Percentiles rank a stretch among this genome's conserved stretches.
Conservation (phyloP, 2,888 invertebrate genomes). For the Pristionchus japonicus region DNA sequence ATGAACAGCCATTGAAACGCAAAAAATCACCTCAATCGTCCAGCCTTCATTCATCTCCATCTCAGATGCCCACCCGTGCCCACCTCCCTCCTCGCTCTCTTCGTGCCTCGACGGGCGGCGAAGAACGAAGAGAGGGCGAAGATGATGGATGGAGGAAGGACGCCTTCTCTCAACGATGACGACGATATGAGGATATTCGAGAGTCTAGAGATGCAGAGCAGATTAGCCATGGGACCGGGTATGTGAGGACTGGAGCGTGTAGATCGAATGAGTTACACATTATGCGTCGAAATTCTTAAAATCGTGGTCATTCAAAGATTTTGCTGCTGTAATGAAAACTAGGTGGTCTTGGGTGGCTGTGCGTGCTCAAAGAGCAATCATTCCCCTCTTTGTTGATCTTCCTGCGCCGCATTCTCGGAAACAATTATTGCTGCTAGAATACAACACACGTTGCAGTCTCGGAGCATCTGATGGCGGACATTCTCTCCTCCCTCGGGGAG, state of each 20-base stretch:
- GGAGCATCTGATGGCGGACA: neutral
- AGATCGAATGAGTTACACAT: too few relatives aligned
- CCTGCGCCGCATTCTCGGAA: too few relatives aligned
- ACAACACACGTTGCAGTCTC: slow-evolving; percentile 13
- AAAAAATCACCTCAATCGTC: too few relatives aligned
- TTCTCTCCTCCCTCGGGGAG: neutral
- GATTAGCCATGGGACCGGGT: neutral
- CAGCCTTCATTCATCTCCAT: too few relatives aligned
- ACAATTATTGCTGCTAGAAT: too few relatives aligned
- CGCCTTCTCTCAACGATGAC: neutral
- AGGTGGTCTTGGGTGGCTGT: too few relatives aligned
- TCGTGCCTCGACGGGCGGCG: slow-evolving; percentile 35
- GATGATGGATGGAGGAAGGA: neutral
- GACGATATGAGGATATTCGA: slow-evolving; percentile 1
- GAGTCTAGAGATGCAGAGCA: neutral
- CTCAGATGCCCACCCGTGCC: slow-evolving; percentile 36
- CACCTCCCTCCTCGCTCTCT: slow-evolving; percentile 46
- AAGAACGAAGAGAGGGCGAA: slow-evolving; percentile 19
- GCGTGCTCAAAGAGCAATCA: too few relatives aligned
- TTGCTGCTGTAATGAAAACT: too few relatives aligned
- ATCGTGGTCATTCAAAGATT: too few relatives aligned
- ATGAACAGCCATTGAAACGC: neutral
- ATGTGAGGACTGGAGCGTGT: too few relatives aligned
- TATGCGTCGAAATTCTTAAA: too few relatives aligned
- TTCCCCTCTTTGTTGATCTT: too few relatives aligned